A percentile compares a stretch with the other conserved stretches of the same genome.
These are phyloP conservation scores for Garrulus glandarius DNA, from an alignment of 2,797 vertebrate species.

Conservation along the genomic window DNA sequence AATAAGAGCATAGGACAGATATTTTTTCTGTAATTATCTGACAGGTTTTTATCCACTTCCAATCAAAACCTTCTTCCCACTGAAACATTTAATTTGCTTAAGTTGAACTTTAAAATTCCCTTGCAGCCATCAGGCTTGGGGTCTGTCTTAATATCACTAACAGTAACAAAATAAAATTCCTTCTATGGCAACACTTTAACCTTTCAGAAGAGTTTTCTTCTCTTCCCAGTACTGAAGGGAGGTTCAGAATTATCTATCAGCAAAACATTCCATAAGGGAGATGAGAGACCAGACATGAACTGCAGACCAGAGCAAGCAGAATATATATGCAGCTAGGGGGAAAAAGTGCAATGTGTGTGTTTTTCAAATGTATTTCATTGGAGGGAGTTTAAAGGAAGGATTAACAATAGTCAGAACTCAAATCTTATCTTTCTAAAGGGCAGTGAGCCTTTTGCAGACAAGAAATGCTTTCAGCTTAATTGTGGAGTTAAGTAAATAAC, in stretches of 20 bases:
- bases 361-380: not conserved
- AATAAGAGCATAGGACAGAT: not conserved
- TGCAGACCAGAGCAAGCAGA: not conserved
- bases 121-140: not conserved
- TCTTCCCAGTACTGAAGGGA: not conserved
- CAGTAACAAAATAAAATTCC: not conserved
- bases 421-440: not conserved
- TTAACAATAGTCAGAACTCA: not conserved
- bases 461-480: not conserved
- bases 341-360: not conserved
- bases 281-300: not conserved
- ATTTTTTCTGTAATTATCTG: not conserved
- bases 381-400: not conserved
- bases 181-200: not conserved
- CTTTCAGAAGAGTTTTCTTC: not conserved
- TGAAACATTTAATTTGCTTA: not conserved
- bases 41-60: not conserved
- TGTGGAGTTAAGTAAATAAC: not conserved
- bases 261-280: not conserved
- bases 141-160: not conserved
- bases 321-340: not conserved
- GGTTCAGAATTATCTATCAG: not conserved
- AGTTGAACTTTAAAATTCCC: not conserved
- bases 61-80: not conserved
- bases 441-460: not conserved